Evolutionary conservation across 2,888 invertebrate species (phyloP).

Genomic region (Rhabditoides inermis): DNA sequence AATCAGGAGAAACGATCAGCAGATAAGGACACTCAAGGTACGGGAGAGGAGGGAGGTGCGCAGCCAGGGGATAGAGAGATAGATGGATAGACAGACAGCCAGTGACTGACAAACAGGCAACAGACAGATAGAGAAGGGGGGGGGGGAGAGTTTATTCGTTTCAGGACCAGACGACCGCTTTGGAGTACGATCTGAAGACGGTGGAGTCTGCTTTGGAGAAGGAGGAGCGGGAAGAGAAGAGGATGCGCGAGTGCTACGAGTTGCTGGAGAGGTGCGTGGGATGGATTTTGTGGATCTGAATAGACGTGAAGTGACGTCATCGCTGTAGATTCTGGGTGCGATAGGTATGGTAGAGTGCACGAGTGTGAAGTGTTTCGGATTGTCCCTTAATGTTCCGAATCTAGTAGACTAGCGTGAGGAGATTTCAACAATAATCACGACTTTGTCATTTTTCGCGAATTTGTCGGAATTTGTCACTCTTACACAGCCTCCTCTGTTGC

Average conservation of each 20-base stretch:
- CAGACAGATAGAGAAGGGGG: no score
- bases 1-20: constrained; percentile 76
- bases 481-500: no score
- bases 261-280: constrained; percentile 9
- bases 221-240: constrained; percentile 68
- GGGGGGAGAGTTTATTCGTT: neutral
- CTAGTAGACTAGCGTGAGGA: no score
- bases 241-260: constrained; percentile 55
- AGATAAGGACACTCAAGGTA: constrained; percentile 65
- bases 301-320: no score
- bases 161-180: constrained; percentile 67
- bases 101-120: no score
- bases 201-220: constrained; percentile 64
- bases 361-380: neutral
- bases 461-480: neutral
- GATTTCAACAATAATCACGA: no score
- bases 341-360: neutral
- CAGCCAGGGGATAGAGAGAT: neutral
- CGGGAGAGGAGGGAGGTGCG: neutral
- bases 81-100: no score
- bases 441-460: no score
- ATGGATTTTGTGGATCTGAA: neutral
- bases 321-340: neutral
- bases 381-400: no score
- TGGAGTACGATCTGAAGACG: constrained; percentile 71